Evolutionary conservation across 37 sponge, comb jelly and placozoan genomes (phyloP).

Genomic region (Oscarella lobularis): DNA sequence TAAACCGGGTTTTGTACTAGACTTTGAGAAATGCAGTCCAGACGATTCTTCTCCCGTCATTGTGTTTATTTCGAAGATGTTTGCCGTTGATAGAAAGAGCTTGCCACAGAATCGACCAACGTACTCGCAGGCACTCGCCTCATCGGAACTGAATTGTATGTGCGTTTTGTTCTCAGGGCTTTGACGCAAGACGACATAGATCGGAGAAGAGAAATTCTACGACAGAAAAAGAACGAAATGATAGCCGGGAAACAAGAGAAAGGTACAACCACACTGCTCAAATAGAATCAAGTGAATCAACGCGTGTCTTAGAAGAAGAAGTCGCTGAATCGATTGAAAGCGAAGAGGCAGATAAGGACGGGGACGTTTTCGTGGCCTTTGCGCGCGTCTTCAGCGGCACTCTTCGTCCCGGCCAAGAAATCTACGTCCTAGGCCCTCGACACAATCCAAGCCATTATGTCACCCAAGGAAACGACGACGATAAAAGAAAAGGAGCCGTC

Average conservation of each 20-base stretch:
- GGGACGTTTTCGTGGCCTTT: slow-evolving; percentile 60
- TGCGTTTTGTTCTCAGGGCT: slow-evolving; percentile 17
- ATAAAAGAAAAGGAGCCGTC: neutral
- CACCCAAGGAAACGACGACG: neutral
- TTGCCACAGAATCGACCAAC: slow-evolving; percentile 52
- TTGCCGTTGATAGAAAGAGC: slow-evolving; percentile 25
- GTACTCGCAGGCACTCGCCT: too few species aligned
- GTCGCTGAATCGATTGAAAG: neutral
- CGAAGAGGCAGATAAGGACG: slow-evolving; percentile 4
- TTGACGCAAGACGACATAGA: slow-evolving; percentile 51
- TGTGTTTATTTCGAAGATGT: slow-evolving; percentile 85
- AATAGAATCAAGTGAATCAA: too few species aligned
- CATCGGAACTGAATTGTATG: too few species aligned
- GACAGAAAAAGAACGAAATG: too few species aligned
- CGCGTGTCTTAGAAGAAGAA: too few species aligned
- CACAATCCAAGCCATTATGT: slow-evolving; percentile 37
- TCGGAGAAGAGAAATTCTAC: slow-evolving; percentile 33
- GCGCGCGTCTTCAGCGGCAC: slow-evolving; percentile 75
- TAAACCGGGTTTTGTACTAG: neutral
- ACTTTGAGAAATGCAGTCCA: neutral
- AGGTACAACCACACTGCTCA: too few species aligned
- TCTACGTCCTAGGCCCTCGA: slow-evolving; percentile 72
- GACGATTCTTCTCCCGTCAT: slow-evolving; percentile 35
- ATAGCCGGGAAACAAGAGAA: too few species aligned
- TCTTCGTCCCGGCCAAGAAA: slow-evolving; percentile 31